Evolutionary conservation across 1,140 invertebrate species (phyloP), one percentile per base, ranked within the genome.

Genomic region (Zophobas morio): DNA sequence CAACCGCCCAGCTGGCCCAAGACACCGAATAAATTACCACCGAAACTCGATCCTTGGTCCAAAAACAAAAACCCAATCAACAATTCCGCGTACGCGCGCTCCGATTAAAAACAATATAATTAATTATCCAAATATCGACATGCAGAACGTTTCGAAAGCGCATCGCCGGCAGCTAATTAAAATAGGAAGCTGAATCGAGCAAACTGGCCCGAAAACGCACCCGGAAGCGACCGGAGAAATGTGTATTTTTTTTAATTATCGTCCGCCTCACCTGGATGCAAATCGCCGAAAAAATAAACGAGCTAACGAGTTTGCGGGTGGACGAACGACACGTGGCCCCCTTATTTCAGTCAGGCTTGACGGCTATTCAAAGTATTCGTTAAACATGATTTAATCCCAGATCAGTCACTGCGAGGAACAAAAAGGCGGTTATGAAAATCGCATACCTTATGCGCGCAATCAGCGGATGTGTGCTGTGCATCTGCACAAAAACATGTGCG

Each of bases 331-430:
- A 66, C 60, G 60, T 66, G 60, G 37, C 60, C 60, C 60, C 60
- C 39, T 66, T 66, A 66, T 66, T 66, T 66, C 60, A 66, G 42
- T 66, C 60, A 66, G n/a, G 37, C 60, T 66, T 66, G 60, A 66
- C 39, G 37, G 60, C 60, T 66, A 66, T 42, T 37, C 60, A 66
- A 32, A 42, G 42, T 42, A 37, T 37, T 66, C 60, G 60, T 66
- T 42, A 66, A 60, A 66, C 60, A 66, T 66, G 60, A 66, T 66
- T 66, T 66, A 66, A 66, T 66, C 39, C 60, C 20, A 8, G 6
- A 6, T 66, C 60, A 39, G 60, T 42, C 36, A 36, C 8, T n/a
- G n/a, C 20, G n/a, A 42, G n/a, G 35, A 66, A 42, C 4, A 66
- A 34, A 39, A 60, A 33, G 35, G 32, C 32, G 33, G 42, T 51